Evolutionary conservation across 2,888 invertebrate genomes (phyloP).

Genomic region (Pseudanteris insignis): DNA sequence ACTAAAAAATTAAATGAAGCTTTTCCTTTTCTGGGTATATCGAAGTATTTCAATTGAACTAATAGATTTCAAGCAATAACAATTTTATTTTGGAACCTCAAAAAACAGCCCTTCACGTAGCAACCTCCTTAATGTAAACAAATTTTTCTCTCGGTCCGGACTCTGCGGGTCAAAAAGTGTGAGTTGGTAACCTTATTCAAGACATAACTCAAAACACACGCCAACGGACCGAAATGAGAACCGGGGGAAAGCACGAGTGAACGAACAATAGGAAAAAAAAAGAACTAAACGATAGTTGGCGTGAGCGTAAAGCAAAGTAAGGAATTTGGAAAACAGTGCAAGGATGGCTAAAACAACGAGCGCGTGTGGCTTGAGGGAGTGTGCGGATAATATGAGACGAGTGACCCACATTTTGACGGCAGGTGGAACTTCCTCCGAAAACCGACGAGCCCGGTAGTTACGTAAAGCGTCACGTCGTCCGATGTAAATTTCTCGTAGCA

Average conservation of each 20-base stretch:
- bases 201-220: background rate
- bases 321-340: slow-evolving; percentile 28
- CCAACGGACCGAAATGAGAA: slow-evolving; percentile 5
- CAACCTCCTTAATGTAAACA: too few species aligned
- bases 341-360: slow-evolving; percentile 10
- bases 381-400: slow-evolving; percentile 46
- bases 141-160: too few species aligned
- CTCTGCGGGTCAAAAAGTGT: too few species aligned
- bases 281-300: slow-evolving; percentile 22
- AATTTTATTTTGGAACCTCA: too few species aligned
- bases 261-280: slow-evolving; percentile 17
- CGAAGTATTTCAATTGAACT: too few species aligned
- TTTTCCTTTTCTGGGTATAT: too few species aligned
- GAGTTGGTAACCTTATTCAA: slow-evolving; percentile 1
- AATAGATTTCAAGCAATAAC: too few species aligned
- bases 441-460: slow-evolving; percentile 33
- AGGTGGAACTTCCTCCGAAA: slow-evolving; percentile 50
- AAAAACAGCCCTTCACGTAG: too few species aligned
- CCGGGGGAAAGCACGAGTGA: slow-evolving; percentile 2
- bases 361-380: slow-evolving; percentile 26
- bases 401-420: slow-evolving; percentile 55
- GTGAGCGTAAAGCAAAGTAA: slow-evolving; percentile 27
- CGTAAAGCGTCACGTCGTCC: slow-evolving; percentile 26
- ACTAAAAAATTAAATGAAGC: too few species aligned
- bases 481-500: slow-evolving; percentile 9